Evolutionary conservation across 2,113 vertebrate genomes (phyloP), one percentile per base, ranked within the genome.

Genomic region (Saccopteryx leptura): DNA sequence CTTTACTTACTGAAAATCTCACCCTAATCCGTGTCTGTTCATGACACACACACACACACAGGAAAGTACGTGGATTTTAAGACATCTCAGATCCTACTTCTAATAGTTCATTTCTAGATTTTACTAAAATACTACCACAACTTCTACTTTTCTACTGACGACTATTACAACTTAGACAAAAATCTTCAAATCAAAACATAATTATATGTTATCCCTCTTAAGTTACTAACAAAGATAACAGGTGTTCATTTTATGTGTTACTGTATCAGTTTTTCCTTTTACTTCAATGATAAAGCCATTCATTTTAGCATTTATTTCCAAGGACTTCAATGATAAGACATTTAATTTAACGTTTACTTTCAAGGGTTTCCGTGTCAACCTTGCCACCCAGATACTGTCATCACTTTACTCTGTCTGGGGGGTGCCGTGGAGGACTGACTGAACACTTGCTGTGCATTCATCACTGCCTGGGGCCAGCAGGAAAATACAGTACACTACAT

Each of bases 231-330:
- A 88, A 88, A 95, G 82, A 93, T 31, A 69, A 65, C 12, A 69
- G 54, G n/a, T 50, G 54, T 86, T 84, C 74, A 63, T 94, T 82
- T 93, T 85, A 82, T 28, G 46, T 83, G 31, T 58, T 71, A 80
- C 46, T 58, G 0, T 66, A 60, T 56, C 28, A 46, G 31, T 24
- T 95, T 91, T 91, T 92, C 68, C 61, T 82, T 85, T 92, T 82
- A n/a, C 26, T 88, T 94, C 66, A 72, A 52, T 23, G 56, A 84
- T 52, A 93, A 91, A 96, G 72, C 85, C 56, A 91, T 10, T 90
- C 28, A 91, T 68, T 92, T 78, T 71, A 82, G 74, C 31, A 84
- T 66, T 92, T 90, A 91, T 63, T 95, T 85, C 66, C 56, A 95
- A 94, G 74, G 68, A 85, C n/a, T 78, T 78, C 65, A 58, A 88